Evolutionary conservation across 1,140 invertebrate species (phyloP), one percentile per base, ranked within the genome.

Genomic region (Drosophila trapezifrons): DNA sequence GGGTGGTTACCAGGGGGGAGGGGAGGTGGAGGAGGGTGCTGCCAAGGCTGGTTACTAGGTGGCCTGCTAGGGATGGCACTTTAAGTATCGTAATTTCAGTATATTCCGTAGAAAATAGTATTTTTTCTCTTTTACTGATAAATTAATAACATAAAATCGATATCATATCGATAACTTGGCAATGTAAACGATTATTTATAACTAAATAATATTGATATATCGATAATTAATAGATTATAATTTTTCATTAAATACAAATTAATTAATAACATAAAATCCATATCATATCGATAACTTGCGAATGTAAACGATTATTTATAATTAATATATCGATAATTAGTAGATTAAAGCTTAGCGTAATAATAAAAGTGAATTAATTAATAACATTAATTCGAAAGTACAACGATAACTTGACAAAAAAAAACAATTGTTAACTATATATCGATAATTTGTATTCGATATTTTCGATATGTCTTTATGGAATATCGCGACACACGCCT

Each of bases 1-100:
- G 83, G 73, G 20, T 67, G 74, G 38, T 52, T 57, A 40, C 38
- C 29, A 29, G 46, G 32, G 32, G 10, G 18, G 27, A 5, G 22
- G 22, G 56, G 15, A 4, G 37, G n/a, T 25, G n/a, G 27, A 29
- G 17, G 10, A n/a, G 17, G 57, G 13, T 40, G 37, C 10, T 35
- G 13, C 12, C 17, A 32, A 59, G 37, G 25, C n/a, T 15, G 20
- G 38, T 22, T 22, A 15, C 17, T 4, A 35, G 20, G 6, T 43
- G 45, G 17, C 0, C 27, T 25, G 12, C 15, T 10, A 25, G 56
- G 8, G 18, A 10, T 54, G 51, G 4, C 29, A 35, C 17, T 13
- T 15, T 7, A 35, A 8, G 22, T 49, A 29, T 49, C n/a, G 5
- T 17, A 17, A 49, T 7, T 38, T 6, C 0, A 38, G 2, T 49